Evolutionary conservation across 1,140 invertebrate species (phyloP).

Genomic region (Drosophila triauraria): DNA sequence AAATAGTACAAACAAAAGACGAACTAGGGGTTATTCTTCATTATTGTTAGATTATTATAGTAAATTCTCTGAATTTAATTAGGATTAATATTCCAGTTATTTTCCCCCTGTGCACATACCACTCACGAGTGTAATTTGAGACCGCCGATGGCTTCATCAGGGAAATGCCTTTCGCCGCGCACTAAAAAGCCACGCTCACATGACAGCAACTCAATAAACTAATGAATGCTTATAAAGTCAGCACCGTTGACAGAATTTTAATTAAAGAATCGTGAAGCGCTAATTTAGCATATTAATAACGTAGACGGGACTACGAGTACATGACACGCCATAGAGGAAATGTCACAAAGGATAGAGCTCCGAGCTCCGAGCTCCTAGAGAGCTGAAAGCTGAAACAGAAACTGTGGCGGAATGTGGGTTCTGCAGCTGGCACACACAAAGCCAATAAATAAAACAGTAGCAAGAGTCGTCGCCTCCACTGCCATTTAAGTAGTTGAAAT

Average conservation of each 20-base stretch:
- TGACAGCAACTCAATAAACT: slow-evolving; percentile 68
- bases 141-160: slow-evolving; percentile 36
- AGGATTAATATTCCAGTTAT: neutral
- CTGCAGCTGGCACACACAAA: slow-evolving; percentile 58
- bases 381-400: slow-evolving; percentile 16
- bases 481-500: slow-evolving; percentile 77
- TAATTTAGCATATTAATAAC: slow-evolving; percentile 82
- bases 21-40: neutral
- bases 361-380: neutral
- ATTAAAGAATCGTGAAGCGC: slow-evolving; percentile 77
- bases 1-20: neutral
- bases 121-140: slow-evolving; percentile 18
- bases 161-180: slow-evolving; percentile 25
- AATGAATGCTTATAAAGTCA: slow-evolving; percentile 73
- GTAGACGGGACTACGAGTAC: slow-evolving; percentile 24
- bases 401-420: slow-evolving; percentile 20
- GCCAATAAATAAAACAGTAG: slow-evolving; percentile 68
- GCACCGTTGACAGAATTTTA: slow-evolving; percentile 71
- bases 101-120: neutral
- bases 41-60: too few relatives aligned
- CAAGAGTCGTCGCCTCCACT: slow-evolving; percentile 35
- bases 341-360: slow-evolving; percentile 25
- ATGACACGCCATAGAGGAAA: slow-evolving; percentile 22
- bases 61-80: too few relatives aligned
- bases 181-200: slow-evolving; percentile 10